phyloP scores from a whole-genome alignment of 2,797 vertebrate species.

The Mus caroli region DNA sequence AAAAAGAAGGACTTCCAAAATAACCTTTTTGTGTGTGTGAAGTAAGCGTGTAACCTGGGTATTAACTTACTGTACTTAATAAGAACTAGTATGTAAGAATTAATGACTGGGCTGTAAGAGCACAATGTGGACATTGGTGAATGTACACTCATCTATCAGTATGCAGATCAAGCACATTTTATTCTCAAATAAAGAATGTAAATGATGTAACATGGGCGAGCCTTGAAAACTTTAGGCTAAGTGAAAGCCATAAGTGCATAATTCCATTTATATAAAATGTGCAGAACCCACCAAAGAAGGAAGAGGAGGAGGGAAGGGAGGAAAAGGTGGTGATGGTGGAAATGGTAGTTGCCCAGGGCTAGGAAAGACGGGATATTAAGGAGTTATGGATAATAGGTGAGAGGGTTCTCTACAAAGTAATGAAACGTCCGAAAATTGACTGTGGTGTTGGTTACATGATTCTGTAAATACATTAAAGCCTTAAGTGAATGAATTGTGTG shows the following conservation, averaged over 20 bases:
- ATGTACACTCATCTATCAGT: background rate
- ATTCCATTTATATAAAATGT: background rate
- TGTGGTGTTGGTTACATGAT: background rate
- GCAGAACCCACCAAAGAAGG: background rate
- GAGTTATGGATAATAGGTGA: background rate
- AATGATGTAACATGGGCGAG: background rate
- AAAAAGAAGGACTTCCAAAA: too few species aligned
- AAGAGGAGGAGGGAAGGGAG: background rate
- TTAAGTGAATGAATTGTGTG: background rate
- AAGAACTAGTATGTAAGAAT: conserved; percentile 1
- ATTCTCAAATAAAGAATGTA: background rate
- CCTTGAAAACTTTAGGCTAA: background rate
- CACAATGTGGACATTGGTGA: background rate
- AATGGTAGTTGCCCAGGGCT: background rate
- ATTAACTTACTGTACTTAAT: background rate
- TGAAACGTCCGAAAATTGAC: conserved; percentile 7
- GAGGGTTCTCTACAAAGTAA: background rate
- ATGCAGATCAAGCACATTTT: background rate
- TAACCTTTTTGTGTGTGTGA: background rate
- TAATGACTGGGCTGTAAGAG: background rate
- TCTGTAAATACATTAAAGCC: background rate
- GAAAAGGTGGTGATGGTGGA: background rate
- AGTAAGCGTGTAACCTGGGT: background rate
- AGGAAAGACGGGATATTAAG: background rate
- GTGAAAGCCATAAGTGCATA: background rate